phyloP scores from a whole-genome alignment of 2,113 vertebrate genomes.

The Scomber japonicus region DNA sequence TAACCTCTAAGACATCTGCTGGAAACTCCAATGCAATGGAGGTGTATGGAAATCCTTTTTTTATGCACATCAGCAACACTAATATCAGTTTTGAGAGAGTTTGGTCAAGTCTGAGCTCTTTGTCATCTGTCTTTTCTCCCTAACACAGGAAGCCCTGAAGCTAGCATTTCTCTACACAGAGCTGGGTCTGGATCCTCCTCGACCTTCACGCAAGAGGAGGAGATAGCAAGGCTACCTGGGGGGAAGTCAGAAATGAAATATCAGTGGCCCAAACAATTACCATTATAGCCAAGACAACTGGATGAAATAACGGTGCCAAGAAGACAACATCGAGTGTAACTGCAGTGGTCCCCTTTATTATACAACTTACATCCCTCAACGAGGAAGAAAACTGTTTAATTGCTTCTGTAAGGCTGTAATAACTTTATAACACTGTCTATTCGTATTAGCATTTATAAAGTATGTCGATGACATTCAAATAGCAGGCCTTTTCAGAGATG shows the following conservation, averaged over 20 bases:
- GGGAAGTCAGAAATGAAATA: neutral
- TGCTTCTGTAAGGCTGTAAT: neutral
- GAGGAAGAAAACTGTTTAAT: neutral
- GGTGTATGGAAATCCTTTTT: too few species aligned
- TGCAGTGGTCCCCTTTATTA: conserved; percentile 31
- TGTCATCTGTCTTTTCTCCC: conserved; percentile 24
- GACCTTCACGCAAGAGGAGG: conserved; percentile 49
- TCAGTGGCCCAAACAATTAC: neutral
- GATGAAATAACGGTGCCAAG: neutral
- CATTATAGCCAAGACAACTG: neutral
- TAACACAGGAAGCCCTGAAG: conserved; percentile 88
- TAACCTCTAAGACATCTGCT: too few species aligned
- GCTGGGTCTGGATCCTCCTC: conserved; percentile 81
- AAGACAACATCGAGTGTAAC: conserved; percentile 4
- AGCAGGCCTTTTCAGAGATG: conserved; percentile 93
- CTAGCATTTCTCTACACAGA: conserved; percentile 92
- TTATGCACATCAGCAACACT: neutral
- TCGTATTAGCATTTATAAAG: conserved; percentile 85
- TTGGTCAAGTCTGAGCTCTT: neutral
- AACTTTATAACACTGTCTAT: neutral
- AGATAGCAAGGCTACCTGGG: conserved; percentile 25
- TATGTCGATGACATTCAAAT: conserved; percentile 86
- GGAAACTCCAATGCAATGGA: too few species aligned
- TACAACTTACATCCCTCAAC: neutral
- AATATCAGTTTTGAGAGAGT: neutral